phyloP scores from a whole-genome alignment of 2,113 vertebrate species.

The Lonchura striata region DNA sequence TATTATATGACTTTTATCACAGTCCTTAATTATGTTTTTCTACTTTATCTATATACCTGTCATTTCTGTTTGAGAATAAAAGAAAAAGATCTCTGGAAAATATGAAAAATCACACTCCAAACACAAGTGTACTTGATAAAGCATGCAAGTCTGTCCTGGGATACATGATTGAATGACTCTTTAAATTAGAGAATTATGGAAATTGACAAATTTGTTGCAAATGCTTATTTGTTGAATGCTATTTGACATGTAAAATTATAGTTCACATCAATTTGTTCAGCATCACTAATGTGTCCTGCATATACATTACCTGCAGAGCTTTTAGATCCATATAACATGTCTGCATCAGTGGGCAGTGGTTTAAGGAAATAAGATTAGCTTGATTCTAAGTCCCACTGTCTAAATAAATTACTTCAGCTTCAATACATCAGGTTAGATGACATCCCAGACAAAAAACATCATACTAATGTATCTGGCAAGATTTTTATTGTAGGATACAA shows the following conservation, averaged over 20 bases:
- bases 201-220: background rate
- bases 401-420: constrained; percentile 57
- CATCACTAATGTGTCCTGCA: background rate
- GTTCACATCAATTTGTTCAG: background rate
- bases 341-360: background rate
- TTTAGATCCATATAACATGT: background rate
- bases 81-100: background rate
- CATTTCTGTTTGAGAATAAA: background rate
- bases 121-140: background rate
- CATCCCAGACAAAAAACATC: constrained; percentile 11
- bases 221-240: constrained; percentile 7
- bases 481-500: constrained; percentile 22
- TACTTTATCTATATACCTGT: background rate
- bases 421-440: constrained; percentile 40
- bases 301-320: constrained; percentile 17
- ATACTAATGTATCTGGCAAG: background rate
- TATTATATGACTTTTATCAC: background rate
- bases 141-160: background rate
- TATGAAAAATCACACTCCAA: background rate
- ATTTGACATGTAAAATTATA: constrained; percentile 3
- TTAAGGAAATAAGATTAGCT: constrained; percentile 51
- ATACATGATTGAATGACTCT: background rate
- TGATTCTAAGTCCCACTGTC: constrained; percentile 10
- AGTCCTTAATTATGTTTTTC: background rate
- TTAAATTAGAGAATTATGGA: background rate